phyloP scores from a whole-genome alignment of 2,113 vertebrate species.

The Piliocolobus tephrosceles region DNA sequence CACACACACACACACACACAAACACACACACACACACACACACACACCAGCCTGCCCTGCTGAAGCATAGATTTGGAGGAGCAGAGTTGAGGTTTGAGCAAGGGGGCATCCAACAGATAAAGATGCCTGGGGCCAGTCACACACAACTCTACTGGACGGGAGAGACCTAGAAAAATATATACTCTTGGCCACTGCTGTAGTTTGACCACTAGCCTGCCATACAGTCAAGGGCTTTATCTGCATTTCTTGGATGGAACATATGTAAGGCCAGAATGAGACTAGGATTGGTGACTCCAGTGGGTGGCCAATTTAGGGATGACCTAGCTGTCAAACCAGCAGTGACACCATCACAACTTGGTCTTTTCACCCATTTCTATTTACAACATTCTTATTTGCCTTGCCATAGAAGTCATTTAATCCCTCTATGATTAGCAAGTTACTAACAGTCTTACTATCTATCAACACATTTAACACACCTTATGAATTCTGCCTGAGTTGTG shows the following conservation, averaged over 20 bases:
- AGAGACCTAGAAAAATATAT: not conserved
- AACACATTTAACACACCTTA: not conserved
- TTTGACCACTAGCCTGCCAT: not conserved
- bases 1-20: too few relatives aligned
- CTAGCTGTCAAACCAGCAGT: not conserved
- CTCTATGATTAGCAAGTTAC: not conserved
- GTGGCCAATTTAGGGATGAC: not conserved
- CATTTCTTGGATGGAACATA: not conserved
- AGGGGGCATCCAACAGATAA: not conserved
- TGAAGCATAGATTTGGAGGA: not conserved
- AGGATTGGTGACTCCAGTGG: not conserved
- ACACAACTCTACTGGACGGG: not conserved
- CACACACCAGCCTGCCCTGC: not conserved
- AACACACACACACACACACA: too few relatives aligned
- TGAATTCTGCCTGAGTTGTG: not conserved
- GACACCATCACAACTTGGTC: not conserved
- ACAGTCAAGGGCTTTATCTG: not conserved
- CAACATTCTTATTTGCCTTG: not conserved
- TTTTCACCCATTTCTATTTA: not conserved
- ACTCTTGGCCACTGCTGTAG: not conserved
- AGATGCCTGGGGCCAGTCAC: not conserved
- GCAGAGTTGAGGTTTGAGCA: not conserved
- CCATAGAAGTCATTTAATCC: not conserved
- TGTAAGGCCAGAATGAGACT: not conserved
- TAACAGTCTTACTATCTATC: not conserved